Base-by-base conservation (phyloP, 2,113 vertebrate species). In the Aegithalos caudatus region DNA sequence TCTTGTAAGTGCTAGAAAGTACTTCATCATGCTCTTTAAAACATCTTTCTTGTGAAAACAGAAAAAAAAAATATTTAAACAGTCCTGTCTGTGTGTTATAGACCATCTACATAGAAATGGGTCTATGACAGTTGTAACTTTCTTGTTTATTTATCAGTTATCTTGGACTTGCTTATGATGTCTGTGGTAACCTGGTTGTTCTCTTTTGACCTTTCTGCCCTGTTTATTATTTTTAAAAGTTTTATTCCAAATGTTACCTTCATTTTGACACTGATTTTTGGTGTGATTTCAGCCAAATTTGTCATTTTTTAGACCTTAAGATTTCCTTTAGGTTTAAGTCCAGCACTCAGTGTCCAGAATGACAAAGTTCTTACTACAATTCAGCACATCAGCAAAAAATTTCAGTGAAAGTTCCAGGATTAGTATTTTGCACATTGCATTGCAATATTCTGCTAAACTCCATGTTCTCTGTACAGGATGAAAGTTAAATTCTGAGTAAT, bases 381-480 rank as follows among this genome's bases (percentile, higher is more conserved):
- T 37, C 29, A 73, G 7, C 45, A 22, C 37, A 37, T 35, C 15
- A 70, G 15, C 56, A 64, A 86, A 60, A 13, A 27, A 17, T 14
- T 45, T 57, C 19, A 50, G 12, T 74, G 33, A 50, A 74, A 33
- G 12, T 48, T 28, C 62, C 54, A 81, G 61, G 11, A 47, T 81
- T 78, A 42, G 62, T 71, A 61, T 44, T 84, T 81, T 79, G 3
- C 12, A 29, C 4, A 5, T 67, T 74, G 35, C 12, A 14, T n/a
- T 67, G n/a, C 23, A 21, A 23, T 67, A 37, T 28, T 70, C 64
- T 71, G 10, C 38, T 66, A 71, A 86, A 81, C 12, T 56, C 21
- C 2, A 0, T 33, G 18, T 38, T 71, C 11, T 86, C 47, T 71
- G 33, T 54, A 37, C 0, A 3, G 11, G 6, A 42, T 50, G 16